Percentiles rank a stretch among this genome's conserved stretches.
Evolutionary conservation across 1,140 invertebrate species (phyloP).

Genomic region (Drosophila subobscura): DNA sequence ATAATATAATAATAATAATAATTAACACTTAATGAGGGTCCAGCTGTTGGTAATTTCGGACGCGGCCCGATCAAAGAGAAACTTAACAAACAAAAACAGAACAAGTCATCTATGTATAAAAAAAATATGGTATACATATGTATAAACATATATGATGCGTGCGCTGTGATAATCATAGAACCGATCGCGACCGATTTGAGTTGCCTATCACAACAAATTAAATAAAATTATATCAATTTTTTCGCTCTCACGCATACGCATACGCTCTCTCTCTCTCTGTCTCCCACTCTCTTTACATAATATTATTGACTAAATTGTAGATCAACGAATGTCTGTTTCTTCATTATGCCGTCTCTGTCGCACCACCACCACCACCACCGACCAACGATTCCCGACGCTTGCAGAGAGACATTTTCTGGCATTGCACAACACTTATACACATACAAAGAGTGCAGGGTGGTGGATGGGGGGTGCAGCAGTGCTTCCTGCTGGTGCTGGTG

Average conservation of each 20-base stretch:
- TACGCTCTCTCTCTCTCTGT: conserved; percentile 5
- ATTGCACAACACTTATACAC: too few relatives aligned
- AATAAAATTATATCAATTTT: conserved; percentile 33
- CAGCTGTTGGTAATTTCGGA: conserved; percentile 43
- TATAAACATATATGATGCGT: conserved; percentile 30
- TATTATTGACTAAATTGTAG: conserved; percentile 79
- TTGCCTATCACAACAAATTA: conserved; percentile 41
- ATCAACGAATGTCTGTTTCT: conserved; percentile 78
- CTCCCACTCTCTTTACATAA: conserved; percentile 48
- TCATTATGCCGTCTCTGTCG: conserved; percentile 26
- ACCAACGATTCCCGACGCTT: neutral
- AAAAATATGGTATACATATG: conserved; percentile 28
- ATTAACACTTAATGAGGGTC: conserved; percentile 74
- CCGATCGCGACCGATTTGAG: neutral
- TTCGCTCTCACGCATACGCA: conserved; percentile 10
- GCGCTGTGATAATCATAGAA: conserved; percentile 28
- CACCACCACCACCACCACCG: conserved; percentile 14
- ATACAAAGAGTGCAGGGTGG: too few relatives aligned
- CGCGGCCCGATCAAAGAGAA: conserved; percentile 51
- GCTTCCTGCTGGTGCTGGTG: conserved; percentile 7
- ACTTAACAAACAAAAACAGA: conserved; percentile 58
- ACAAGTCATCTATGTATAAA: conserved; percentile 58
- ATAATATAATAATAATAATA: conserved; percentile 76
- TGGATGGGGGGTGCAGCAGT: too few relatives aligned
- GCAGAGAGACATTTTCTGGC: neutral